phyloP scores from a whole-genome alignment of 2,888 invertebrate species.

The Eupsilia transversa region DNA sequence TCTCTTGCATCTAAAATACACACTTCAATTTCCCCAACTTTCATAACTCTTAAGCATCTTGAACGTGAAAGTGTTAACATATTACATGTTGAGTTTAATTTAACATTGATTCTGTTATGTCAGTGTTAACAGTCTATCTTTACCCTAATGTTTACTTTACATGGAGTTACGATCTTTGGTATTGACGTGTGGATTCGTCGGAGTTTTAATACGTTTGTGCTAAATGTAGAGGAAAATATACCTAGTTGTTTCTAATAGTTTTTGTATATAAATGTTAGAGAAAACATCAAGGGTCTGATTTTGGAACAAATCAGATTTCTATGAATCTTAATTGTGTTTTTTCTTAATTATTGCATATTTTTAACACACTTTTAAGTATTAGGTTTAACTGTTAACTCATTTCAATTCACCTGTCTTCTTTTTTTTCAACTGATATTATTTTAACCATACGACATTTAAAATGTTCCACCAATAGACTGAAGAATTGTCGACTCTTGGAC shows the following conservation, averaged over 20 bases:
- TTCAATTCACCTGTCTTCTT: too few species aligned
- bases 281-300: background rate
- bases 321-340: too few species aligned
- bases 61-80: slow-evolving; percentile 31
- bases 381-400: too few species aligned
- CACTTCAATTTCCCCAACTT: slow-evolving; percentile 34
- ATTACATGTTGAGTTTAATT: background rate
- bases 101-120: slow-evolving; percentile 34
- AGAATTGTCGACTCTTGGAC: background rate
- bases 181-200: background rate
- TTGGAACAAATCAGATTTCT: background rate
- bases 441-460: background rate
- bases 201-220: slow-evolving; percentile 2
- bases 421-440: too few species aligned
- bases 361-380: too few species aligned
- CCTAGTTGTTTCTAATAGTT: background rate
- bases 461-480: background rate
- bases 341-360: too few species aligned
- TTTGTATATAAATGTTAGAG: background rate
- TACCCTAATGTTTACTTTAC: slow-evolving; percentile 41
- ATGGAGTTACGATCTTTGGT: slow-evolving; percentile 20
- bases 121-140: slow-evolving; percentile 22
- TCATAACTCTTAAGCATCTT: background rate
- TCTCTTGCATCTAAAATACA: background rate
- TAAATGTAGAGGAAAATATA: background rate